Evolutionary conservation across 2,797 vertebrate species (phyloP).

Genomic region (Danionella dracula): DNA sequence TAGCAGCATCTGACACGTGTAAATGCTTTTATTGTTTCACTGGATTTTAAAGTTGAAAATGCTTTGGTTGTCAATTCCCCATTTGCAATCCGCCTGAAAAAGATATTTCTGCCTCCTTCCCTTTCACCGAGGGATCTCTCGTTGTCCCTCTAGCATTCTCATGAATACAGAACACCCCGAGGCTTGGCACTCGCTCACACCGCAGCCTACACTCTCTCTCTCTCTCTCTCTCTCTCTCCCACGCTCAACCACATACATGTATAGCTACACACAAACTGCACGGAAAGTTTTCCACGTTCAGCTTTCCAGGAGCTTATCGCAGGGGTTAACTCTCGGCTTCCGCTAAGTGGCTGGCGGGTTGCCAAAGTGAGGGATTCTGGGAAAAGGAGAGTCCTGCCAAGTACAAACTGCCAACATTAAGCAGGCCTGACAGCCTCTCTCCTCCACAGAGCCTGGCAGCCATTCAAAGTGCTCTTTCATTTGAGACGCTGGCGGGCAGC

Average conservation of each 20-base stretch:
- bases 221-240: neutral
- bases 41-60: neutral
- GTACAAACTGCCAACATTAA: slow-evolving; percentile 84
- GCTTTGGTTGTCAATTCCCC: neutral
- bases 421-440: slow-evolving; percentile 84
- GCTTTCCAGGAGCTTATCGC: slow-evolving; percentile 72
- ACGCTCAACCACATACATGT: slow-evolving; percentile 3
- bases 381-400: slow-evolving; percentile 77
- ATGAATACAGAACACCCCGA: slow-evolving; percentile 48
- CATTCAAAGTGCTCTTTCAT: slow-evolving; percentile 90
- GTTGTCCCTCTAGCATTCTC: slow-evolving; percentile 41
- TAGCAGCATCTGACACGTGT: neutral
- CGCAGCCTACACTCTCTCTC: neutral
- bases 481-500: slow-evolving; percentile 83
- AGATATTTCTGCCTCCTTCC: slow-evolving; percentile 28
- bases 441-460: slow-evolving; percentile 84
- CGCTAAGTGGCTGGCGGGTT: slow-evolving; percentile 77
- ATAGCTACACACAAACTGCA: slow-evolving; percentile 53
- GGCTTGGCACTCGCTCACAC: neutral
- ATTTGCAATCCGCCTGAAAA: slow-evolving; percentile 15
- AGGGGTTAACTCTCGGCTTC: slow-evolving; percentile 82
- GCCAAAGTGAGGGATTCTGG: slow-evolving; percentile 81
- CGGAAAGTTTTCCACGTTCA: slow-evolving; percentile 79
- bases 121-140: slow-evolving; percentile 35
- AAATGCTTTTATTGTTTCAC: neutral